Evolutionary conservation across 2,888 invertebrate genomes (phyloP), one percentile per base, ranked within the genome.

Genomic region (Rhagophthalmus giganteus): DNA sequence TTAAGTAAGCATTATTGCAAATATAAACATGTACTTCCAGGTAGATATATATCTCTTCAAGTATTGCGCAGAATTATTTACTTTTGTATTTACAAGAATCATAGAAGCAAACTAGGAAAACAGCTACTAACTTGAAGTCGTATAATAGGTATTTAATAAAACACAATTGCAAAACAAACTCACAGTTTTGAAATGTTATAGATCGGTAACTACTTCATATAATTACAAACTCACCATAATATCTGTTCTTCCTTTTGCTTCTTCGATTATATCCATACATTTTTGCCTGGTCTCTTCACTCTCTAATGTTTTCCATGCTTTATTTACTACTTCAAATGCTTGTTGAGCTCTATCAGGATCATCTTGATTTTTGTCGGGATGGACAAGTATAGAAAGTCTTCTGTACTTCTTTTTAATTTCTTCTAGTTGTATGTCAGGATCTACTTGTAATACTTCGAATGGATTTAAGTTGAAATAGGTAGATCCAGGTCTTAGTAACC

Each of bases 381-480:
- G 99, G 24, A 99, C 96, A 67, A 99, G 81, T 74, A 99, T 94
- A 10, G 99, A 98, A 68, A 98, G 82, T 78, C 92, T 84, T 71
- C 94, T 84, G 76, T 97, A 99, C 76, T 95, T 95, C 74, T 94
- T 97, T 76, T 96, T 97, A 41, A 97, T 88, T 71, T 94, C 94
- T 63, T 96, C 94, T 44, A 97, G 74, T 11, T 90, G 78, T 7
- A 88, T 82, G 57, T 94, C 93, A 8, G 95, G 94, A 66, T 98
- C 97, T 38, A 93, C 84, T 79, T 94, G 92, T 44, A 94, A 78
- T 2, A 91, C 94, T 78, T 94, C 92, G 73, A 88, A 94, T 1
- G 98, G 98, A 76, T 99, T 99, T 59, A 99, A 81, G 79, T 99
- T 99, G 75, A 98, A 93, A 78, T 99, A 99, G 7, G 98, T 96